A percentile compares a stretch with the other conserved stretches of the same genome.
Evolutionary conservation across 2,113 vertebrate genomes (phyloP).

Genomic region (Notarius lentiginosus): DNA sequence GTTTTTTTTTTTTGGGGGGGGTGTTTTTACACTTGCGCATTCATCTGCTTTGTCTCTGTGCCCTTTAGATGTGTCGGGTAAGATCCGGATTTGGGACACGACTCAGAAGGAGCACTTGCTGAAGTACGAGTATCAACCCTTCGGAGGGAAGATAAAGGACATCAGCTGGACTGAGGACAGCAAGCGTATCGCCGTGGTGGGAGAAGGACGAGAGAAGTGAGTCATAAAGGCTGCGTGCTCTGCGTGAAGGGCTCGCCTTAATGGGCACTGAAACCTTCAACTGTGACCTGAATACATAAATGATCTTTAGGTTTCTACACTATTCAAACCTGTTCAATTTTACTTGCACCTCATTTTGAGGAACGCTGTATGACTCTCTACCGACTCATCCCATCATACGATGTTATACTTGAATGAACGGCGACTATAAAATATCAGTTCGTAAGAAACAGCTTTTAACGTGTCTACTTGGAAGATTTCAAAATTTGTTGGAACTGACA

Average conservation of each 20-base stretch:
- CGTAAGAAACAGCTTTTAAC: too few relatives aligned
- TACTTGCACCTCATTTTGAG: too few relatives aligned
- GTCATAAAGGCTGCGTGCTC: constrained; percentile 48
- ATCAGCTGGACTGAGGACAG: constrained; percentile 96
- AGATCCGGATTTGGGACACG: constrained; percentile 97
- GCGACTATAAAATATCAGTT: too few relatives aligned
- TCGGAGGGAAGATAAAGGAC: constrained; percentile 90
- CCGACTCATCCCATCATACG: too few relatives aligned
- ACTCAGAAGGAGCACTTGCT: constrained; percentile 94
- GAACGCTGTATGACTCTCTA: too few relatives aligned
- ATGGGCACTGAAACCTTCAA: not conserved
- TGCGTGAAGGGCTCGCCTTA: not conserved
- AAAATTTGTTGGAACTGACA: too few relatives aligned
- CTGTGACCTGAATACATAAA: too few relatives aligned
- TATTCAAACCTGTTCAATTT: too few relatives aligned
- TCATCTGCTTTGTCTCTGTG: not conserved
- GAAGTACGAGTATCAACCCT: constrained; percentile 93
- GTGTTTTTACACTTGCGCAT: not conserved
- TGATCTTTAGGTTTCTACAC: too few relatives aligned
- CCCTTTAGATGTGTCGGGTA: constrained; percentile 84
- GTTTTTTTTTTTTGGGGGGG: too few relatives aligned
- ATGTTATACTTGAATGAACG: too few relatives aligned
- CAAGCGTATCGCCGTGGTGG: constrained; percentile 91
- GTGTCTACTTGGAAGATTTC: too few relatives aligned
- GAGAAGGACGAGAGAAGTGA: constrained; percentile 94